phyloP scores from a whole-genome alignment of 2,113 vertebrate species.

The Heloderma charlesbogerti region DNA sequence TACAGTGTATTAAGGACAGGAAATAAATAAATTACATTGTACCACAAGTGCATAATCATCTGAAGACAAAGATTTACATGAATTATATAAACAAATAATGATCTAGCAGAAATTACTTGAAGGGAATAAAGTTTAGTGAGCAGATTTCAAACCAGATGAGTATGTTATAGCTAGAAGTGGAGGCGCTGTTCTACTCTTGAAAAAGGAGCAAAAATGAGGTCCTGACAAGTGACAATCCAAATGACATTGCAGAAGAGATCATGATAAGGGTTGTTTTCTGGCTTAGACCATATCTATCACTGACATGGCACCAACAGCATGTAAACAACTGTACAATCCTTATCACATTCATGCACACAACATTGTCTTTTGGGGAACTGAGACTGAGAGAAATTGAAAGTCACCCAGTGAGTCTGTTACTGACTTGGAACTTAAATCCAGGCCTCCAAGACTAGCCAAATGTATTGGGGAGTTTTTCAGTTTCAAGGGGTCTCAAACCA shows the following conservation, averaged over 20 bases:
- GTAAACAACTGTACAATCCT: slow-evolving; percentile 39
- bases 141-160: slow-evolving; percentile 20
- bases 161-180: background rate
- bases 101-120: slow-evolving; percentile 15
- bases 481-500: background rate
- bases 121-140: slow-evolving; percentile 16
- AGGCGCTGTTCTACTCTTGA: background rate
- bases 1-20: slow-evolving; percentile 12
- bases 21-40: slow-evolving; percentile 28
- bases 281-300: slow-evolving; percentile 34
- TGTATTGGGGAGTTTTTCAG: background rate
- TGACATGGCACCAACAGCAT: slow-evolving; percentile 22
- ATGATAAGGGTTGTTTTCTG: slow-evolving; percentile 26
- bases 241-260: slow-evolving; percentile 10
- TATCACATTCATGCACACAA: slow-evolving; percentile 31
- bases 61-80: slow-evolving; percentile 27
- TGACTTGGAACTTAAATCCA: slow-evolving; percentile 1
- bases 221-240: slow-evolving; percentile 22
- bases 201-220: accelerated
- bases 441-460: background rate
- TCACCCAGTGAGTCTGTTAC: slow-evolving; percentile 7
- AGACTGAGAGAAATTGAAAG: slow-evolving; percentile 31
- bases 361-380: slow-evolving; percentile 21
- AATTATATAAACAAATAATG: background rate
- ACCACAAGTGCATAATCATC: background rate